Evolutionary conservation across 92 coral and sea anemone genomes (phyloP).

Genomic region (Ricordea florida): DNA sequence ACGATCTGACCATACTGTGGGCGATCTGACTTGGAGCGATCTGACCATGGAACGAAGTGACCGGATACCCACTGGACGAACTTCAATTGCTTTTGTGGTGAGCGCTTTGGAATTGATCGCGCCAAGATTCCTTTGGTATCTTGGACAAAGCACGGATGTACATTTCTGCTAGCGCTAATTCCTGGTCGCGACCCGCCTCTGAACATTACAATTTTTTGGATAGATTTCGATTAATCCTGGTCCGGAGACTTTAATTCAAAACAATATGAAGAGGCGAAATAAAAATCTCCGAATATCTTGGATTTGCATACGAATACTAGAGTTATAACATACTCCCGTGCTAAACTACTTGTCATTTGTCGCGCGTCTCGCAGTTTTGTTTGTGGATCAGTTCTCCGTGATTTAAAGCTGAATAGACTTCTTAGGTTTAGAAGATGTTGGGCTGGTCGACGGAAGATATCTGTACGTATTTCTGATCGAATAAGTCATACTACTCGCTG

Average conservation of each 20-base stretch:
- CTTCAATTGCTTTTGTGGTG: conserved; percentile 5
- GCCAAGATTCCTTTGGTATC: conserved; percentile 13
- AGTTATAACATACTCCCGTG: conserved; percentile 27
- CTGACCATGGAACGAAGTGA: too few species aligned
- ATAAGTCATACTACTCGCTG: background rate
- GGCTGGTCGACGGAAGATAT: background rate
- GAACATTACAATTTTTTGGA: conserved; percentile 20
- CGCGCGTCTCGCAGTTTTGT: conserved; percentile 20
- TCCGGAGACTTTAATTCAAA: conserved; percentile 10
- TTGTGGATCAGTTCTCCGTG: conserved; percentile 20
- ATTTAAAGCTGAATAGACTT: conserved; percentile 7
- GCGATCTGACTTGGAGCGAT: too few species aligned
- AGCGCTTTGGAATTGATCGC: conserved; percentile 17
- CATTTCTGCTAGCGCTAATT: too few species aligned
- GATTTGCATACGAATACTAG: conserved; percentile 10
- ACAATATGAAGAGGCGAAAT: conserved; percentile 12
- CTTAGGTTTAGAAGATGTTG: conserved; percentile 22
- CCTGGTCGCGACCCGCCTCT: conserved; percentile 17
- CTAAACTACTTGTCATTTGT: conserved; percentile 23
- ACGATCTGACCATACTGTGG: too few species aligned
- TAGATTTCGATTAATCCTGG: conserved; percentile 24
- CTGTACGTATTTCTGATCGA: conserved; percentile 11
- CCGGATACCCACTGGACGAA: too few species aligned
- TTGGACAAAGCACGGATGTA: conserved; percentile 28
- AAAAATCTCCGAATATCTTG: conserved; percentile 17